Percentiles rank a stretch among this genome's conserved stretches.
Evolutionary conservation across 2,888 invertebrate species (phyloP).

Genomic region (Imbricaverruca yamaguchii): DNA sequence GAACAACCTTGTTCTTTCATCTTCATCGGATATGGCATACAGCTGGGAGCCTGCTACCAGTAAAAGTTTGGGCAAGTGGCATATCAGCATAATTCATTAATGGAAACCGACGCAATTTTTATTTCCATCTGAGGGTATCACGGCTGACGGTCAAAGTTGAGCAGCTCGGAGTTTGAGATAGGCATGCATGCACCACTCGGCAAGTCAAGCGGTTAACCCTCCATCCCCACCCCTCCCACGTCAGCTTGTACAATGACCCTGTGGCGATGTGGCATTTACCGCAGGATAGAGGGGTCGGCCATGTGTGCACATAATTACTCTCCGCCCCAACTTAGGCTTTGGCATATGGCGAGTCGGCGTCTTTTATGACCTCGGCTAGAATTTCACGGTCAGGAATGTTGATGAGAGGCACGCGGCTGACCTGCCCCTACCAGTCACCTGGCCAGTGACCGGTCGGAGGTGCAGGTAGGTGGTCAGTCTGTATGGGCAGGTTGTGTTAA

Average conservation of each 20-base stretch:
- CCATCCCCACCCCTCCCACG: no score
- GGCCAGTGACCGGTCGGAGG: neutral
- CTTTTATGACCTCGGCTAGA: neutral
- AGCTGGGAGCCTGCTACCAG: no score
- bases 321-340: neutral
- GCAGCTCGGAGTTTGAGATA: neutral
- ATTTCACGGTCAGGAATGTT: slow-evolving; percentile 8
- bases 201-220: neutral
- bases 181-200: neutral
- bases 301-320: neutral
- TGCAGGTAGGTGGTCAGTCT: neutral
- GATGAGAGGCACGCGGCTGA: neutral
- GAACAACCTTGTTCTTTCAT: no score
- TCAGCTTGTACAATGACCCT: neutral
- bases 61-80: no score
- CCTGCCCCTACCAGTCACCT: neutral
- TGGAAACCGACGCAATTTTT: no score
- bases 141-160: no score
- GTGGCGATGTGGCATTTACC: neutral
- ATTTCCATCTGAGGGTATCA: no score
- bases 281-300: neutral
- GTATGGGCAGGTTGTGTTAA: no score
- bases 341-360: neutral
- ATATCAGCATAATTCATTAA: no score
- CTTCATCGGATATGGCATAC: no score